phyloP scores from a whole-genome alignment of 2,797 vertebrate species.

The Trachurus trachurus region DNA sequence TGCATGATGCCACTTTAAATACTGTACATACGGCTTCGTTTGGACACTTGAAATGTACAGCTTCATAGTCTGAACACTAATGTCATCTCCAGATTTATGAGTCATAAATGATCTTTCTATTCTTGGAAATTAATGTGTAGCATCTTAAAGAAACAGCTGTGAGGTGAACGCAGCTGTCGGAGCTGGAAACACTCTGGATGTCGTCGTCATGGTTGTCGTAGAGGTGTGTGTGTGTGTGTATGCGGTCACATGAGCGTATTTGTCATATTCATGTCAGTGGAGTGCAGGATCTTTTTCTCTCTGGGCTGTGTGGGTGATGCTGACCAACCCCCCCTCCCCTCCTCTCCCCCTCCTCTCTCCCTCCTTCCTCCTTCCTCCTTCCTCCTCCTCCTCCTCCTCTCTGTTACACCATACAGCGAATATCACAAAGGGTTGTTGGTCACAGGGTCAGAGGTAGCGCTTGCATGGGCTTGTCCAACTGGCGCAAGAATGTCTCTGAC shows the following conservation, averaged over 20 bases:
- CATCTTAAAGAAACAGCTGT: neutral
- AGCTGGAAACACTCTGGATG: neutral
- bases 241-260: slow-evolving; percentile 1
- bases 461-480: slow-evolving; percentile 45
- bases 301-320: slow-evolving; percentile 53
- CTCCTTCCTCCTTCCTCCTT: too few relatives aligned
- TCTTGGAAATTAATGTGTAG: neutral
- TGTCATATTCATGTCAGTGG: slow-evolving; percentile 34
- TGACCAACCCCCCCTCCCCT: slow-evolving; percentile 3
- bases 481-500: slow-evolving; percentile 56
- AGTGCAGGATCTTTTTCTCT: slow-evolving; percentile 46
- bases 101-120: neutral
- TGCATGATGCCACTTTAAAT: too few relatives aligned
- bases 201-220: too few relatives aligned
- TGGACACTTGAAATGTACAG: neutral
- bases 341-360: neutral
- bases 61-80: neutral
- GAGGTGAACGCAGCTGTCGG: neutral
- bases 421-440: slow-evolving; percentile 68
- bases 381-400: neutral
- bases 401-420: slow-evolving; percentile 56
- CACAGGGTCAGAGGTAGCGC: slow-evolving; percentile 67
- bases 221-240: slow-evolving; percentile 12
- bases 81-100: neutral
- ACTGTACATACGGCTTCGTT: too few relatives aligned